These are phyloP conservation scores for Folsomia candida DNA, from an alignment of 2,888 invertebrate genomes.

Conservation along the genomic window DNA sequence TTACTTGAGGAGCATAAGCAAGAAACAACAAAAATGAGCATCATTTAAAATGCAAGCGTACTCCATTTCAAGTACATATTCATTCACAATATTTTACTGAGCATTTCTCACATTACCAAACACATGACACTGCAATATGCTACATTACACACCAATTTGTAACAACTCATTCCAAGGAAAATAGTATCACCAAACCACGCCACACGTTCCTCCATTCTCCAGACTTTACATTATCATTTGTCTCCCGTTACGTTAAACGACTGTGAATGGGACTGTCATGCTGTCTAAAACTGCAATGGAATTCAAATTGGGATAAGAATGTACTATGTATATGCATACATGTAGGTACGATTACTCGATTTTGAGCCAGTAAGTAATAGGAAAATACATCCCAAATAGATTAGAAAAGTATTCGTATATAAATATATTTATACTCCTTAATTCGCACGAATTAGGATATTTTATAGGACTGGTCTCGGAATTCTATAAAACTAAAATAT, in stretches of 20 bases:
- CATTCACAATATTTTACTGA: background rate
- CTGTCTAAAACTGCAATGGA: too few relatives aligned
- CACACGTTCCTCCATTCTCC: background rate
- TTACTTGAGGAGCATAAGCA: constrained; percentile 71
- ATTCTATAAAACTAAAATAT: background rate
- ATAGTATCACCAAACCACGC: constrained; percentile 13
- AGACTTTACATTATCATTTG: too few relatives aligned
- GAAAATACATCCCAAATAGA: too few relatives aligned
- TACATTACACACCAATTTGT: constrained; percentile 19
- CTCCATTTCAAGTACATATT: background rate
- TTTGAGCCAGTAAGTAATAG: too few relatives aligned
- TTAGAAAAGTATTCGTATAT: too few relatives aligned
- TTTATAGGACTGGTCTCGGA: background rate
- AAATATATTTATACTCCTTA: too few relatives aligned
- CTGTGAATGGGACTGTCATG: too few relatives aligned
- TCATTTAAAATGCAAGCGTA: constrained; percentile 4
- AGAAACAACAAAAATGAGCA: background rate
- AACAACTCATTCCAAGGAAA: constrained; percentile 14
- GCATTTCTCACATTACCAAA: constrained; percentile 5
- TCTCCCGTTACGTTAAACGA: too few relatives aligned
- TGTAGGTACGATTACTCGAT: too few relatives aligned
- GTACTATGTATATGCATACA: too few relatives aligned
- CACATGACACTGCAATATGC: constrained; percentile 7
- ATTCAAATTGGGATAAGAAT: too few relatives aligned
- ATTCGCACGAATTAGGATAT: background rate